A percentile compares a stretch with the other conserved stretches of the same genome.
Evolutionary conservation across 2,113 vertebrate species (phyloP).

Genomic region (Cichladusa arquata): DNA sequence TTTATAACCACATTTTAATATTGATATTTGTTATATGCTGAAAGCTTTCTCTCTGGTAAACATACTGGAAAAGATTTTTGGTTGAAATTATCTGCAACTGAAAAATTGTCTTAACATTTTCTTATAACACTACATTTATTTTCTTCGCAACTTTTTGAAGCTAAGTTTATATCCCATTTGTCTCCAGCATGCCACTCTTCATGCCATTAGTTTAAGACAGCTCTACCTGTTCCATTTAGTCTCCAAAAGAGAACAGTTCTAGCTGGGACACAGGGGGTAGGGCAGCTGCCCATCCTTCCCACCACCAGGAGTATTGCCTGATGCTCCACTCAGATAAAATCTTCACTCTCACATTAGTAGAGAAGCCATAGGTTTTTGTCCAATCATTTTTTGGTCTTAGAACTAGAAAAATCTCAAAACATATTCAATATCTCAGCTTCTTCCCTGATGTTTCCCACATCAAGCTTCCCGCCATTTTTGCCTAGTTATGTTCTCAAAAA

Average conservation of each 20-base stretch:
- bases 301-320: background rate
- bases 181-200: background rate
- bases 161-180: background rate
- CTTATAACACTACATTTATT: background rate
- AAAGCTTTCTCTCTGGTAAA: background rate
- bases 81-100: background rate
- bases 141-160: background rate
- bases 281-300: background rate
- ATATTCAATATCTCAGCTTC: background rate
- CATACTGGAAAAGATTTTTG: background rate
- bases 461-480: fast-evolving
- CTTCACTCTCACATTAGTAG: background rate
- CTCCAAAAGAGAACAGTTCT: background rate
- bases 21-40: background rate
- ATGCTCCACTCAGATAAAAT: background rate
- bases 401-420: background rate
- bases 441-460: background rate
- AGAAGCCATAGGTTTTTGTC: background rate
- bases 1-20: background rate
- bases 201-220: fast-evolving
- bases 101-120: background rate
- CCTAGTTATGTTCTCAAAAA: background rate
- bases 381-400: background rate
- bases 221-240: background rate
- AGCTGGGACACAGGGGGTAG: background rate